Base-by-base conservation (phyloP, 2,797 vertebrate species). In the Remorina albescens region DNA sequence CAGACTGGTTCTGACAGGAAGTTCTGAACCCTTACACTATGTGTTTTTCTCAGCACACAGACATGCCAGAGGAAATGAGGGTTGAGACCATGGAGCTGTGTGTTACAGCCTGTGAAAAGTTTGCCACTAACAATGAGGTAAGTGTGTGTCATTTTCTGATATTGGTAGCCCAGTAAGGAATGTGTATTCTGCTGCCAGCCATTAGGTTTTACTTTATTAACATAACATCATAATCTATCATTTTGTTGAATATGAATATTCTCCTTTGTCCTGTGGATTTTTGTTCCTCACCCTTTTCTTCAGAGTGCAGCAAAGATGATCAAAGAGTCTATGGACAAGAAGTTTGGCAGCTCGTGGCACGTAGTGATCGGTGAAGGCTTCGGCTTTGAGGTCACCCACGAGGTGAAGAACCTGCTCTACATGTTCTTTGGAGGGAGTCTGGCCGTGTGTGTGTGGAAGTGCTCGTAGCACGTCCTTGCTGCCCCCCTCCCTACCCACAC, bases 291-390 rank as follows among this genome's bases (percentile, higher is more conserved):
- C 21, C 8, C 0, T 46, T 0, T 37, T 25, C 1, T 18, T 34
- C 78, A 95, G 94, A 95, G 92, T 50, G 94, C 93, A 12, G 94
- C 98, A n/a, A 99, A 98, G 92, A 99, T 99, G 98, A 99, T 99
- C 87, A 99, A 99, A 82, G 98, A 99, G 93, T 96, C 96, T 0
- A 99, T 99, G 98, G 98, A 99, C 92, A 99, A 99, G 95, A 98
- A 96, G 83, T 99, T 99, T 37, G 98, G 98, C 64, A 98, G 97
- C 86, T 99, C 97, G 28, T 99, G 98, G 98, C 98, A 99, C 0
- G 97, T 98, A 78, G 98, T 99, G 88, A 98, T 99, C 4, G 98
- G 97, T 0, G 98, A 99, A 80, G 96, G 96, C 54, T 99, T 99
- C 53, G 97, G 97, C 60, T 99, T 99, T n/a, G 98, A 99, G 92